Evolutionary conservation across 2,797 vertebrate genomes (phyloP), one percentile per base, ranked within the genome.

Genomic region (Pseudochaenichthys georgianus): DNA sequence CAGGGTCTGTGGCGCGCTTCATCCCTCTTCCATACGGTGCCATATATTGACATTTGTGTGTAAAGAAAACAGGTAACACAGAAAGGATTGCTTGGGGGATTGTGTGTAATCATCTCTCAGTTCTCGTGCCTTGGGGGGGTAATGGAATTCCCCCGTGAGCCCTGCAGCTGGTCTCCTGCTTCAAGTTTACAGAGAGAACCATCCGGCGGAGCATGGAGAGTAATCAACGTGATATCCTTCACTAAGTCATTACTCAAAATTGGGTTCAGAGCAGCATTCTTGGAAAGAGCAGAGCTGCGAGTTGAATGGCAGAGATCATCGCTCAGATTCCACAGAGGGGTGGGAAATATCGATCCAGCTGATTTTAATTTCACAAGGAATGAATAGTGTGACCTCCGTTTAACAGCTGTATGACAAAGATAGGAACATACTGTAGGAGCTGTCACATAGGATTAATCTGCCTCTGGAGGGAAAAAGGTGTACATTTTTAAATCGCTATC

Each of bases 151-250:
- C 53, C 45, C 3, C 0, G 16, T 42, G 68, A 69, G 53, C 48
- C 51, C 64, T 47, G 9, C 19, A 55, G 41, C 70, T 58, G 38
- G 48, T 52, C 57, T 60, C 13, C 57, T 60, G 62, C 28, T 78
- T 68, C 66, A 43, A 54, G 31, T 65, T 45, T 59, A 59, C 59
- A 47, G 10, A 69, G 64, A 1, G 9, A 55, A 38, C 55, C 55
- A 19, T 66, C 10, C 46, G 67, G 70, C 0, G 1, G n/a, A 65
- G 75, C 45, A 64, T 84, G 48, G 2, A 55, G 45, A 79, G 67
- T 77, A 86, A 88, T 87, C 74, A 81, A 23, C 15, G 2, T 11
- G 23, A 75, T 65, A 73, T 71, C 65, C 78, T 80, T 74, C 58
- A 64, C 54, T 9, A 50, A 63, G 47, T 70, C 73, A 63, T 80